Percentiles rank a stretch among this genome's conserved stretches.
phyloP scores from a whole-genome alignment of 2,888 invertebrate genomes.

The Lepas anatifera region DNA sequence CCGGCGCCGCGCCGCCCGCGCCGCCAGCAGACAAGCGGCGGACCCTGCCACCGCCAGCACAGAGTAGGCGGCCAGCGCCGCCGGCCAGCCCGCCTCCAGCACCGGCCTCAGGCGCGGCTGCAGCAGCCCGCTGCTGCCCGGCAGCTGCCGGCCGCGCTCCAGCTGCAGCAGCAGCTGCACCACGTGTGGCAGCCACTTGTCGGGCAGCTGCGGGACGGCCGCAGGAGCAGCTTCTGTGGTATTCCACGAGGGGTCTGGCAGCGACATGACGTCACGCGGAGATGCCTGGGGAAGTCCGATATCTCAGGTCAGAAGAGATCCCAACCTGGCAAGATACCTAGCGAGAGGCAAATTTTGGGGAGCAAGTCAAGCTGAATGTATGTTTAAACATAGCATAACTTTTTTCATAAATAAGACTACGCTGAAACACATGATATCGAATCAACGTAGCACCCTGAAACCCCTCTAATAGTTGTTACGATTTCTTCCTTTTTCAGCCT shows the following conservation, averaged over 20 bases:
- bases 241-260: background rate
- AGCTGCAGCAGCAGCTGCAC: background rate
- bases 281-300: background rate
- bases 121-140: background rate
- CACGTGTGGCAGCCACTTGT: constrained; percentile 2
- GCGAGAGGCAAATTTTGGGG: too few species aligned
- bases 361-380: too few species aligned
- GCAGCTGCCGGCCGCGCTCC: background rate
- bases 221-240: background rate
- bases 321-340: too few species aligned
- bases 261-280: background rate
- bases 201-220: background rate
- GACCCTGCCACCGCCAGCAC: background rate
- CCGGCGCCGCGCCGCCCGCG: background rate
- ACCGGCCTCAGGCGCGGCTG: background rate
- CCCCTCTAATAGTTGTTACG: too few species aligned
- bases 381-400: too few species aligned
- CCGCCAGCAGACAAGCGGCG: background rate
- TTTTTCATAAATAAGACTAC: too few species aligned
- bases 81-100: background rate
- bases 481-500: too few species aligned
- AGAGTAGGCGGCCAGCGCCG: background rate
- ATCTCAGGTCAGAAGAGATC: too few species aligned
- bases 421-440: too few species aligned
- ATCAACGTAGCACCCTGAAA: too few species aligned